Percentiles rank a stretch among this genome's conserved stretches.
These are phyloP conservation scores for Leucophenga varia DNA, from an alignment of 1,140 invertebrate genomes.

Conservation along the genomic window DNA sequence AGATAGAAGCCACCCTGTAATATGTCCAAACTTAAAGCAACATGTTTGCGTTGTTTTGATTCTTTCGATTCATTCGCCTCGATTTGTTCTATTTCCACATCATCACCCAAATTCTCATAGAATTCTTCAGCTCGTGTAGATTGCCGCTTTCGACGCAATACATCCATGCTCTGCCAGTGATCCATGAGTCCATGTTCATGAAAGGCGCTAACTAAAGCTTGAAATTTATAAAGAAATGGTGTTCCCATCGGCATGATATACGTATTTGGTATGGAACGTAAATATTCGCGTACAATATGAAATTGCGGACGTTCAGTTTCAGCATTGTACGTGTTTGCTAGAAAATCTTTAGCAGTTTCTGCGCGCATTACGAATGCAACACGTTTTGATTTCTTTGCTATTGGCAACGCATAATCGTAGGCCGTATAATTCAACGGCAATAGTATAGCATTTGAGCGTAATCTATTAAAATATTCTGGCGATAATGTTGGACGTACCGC, in stretches of 20 bases:
- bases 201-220: conserved; percentile 25
- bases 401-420: conserved; percentile 19
- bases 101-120: conserved; percentile 30
- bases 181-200: conserved; percentile 39
- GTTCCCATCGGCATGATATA: conserved; percentile 41
- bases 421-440: conserved; percentile 11
- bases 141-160: conserved; percentile 10
- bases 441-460: conserved; percentile 8
- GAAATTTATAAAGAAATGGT: conserved; percentile 46
- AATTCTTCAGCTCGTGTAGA: conserved; percentile 32
- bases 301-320: conserved; percentile 32
- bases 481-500: conserved; percentile 25
- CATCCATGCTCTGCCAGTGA: conserved; percentile 35
- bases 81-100: conserved; percentile 18
- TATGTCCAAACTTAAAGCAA: conserved; percentile 36
- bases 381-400: conserved; percentile 9
- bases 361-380: conserved; percentile 35
- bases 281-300: conserved; percentile 44
- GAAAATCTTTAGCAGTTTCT: conserved; percentile 35
- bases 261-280: conserved; percentile 37
- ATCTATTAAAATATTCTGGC: conserved; percentile 16
- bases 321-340: conserved; percentile 32
- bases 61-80: conserved; percentile 6
- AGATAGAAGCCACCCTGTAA: conserved; percentile 43
- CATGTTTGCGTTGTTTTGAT: conserved; percentile 19